These are phyloP conservation scores for Vanessa cardui DNA, from an alignment of 2,888 invertebrate species.

Conservation along the genomic window DNA sequence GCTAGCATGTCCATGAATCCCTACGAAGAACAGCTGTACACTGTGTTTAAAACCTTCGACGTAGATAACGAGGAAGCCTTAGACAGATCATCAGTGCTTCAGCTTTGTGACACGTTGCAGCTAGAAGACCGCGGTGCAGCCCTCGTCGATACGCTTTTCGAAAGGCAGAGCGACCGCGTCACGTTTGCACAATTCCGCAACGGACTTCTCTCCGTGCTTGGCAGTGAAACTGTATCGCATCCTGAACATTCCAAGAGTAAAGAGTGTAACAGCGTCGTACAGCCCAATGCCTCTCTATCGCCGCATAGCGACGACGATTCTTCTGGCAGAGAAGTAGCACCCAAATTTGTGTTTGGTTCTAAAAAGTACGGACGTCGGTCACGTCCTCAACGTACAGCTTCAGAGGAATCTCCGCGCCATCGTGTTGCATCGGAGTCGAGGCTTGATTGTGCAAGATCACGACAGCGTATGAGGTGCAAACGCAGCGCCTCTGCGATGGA, in stretches of 20 bases:
- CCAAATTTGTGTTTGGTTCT: constrained; percentile 87
- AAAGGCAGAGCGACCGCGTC: constrained; percentile 71
- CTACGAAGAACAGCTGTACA: constrained; percentile 91
- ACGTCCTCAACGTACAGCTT: constrained; percentile 76
- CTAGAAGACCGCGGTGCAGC: constrained; percentile 87
- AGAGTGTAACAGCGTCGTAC: constrained; percentile 48
- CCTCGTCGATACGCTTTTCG: constrained; percentile 84
- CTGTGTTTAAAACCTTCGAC: constrained; percentile 91
- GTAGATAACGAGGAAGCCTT: constrained; percentile 86
- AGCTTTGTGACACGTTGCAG: constrained; percentile 89
- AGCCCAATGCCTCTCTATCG: constrained; percentile 45
- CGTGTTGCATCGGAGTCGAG: constrained; percentile 66
- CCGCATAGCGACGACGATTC: constrained; percentile 77
- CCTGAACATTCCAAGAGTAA: constrained; percentile 43
- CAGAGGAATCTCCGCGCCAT: constrained; percentile 49
- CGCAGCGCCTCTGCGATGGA: constrained; percentile 66
- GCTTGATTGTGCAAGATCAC: constrained; percentile 54
- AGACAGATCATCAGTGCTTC: constrained; percentile 85
- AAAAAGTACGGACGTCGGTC: constrained; percentile 90
- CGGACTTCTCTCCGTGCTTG: constrained; percentile 87
- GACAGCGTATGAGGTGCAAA: constrained; percentile 57
- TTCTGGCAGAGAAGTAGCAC: constrained; percentile 87
- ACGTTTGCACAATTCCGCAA: constrained; percentile 90
- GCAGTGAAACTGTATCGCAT: constrained; percentile 68
- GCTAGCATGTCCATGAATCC: constrained; percentile 84